Base-by-base conservation (phyloP, 2,113 vertebrate species). In the Rhynchopsitta pachyrhyncha region DNA sequence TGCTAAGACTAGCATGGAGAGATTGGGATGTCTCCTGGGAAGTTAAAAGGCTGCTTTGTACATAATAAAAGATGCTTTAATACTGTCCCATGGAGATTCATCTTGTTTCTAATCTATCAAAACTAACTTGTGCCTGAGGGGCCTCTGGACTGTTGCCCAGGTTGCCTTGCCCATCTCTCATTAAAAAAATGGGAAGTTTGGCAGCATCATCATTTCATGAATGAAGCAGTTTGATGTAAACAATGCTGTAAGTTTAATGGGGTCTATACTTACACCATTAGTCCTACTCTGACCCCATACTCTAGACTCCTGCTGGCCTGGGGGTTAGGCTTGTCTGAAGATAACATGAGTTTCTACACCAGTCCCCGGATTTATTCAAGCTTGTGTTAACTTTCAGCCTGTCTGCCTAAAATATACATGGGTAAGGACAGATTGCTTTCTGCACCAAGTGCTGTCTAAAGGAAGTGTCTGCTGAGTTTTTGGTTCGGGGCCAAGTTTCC, bases 401-500 rank as follows among this genome's bases (percentile, higher is more conserved):
- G 95, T 95, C 95, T 95, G 82, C 88, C 82, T 93, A 92, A 96
- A 95, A 94, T 95, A 96, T 88, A 95, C 94, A 90, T 10, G 64
- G 86, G 49, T 81, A 94, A 96, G 95, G 91, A 96, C 83, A 75
- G 88, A 93, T 92, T 82, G 84, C 83, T 90, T 75, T 94, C 74
- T 88, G 74, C 55, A 95, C 60, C 81, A 25, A 94, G 88, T 59
- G 68, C 83, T 69, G 83, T 96, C 93, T 96, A 88, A 97, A 90
- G 96, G 96, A 97, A 97, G 90, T 80, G 94, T 97, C 96, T 96
- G 93, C 92, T 76, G 94, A 96, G 81, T 35, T 93, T 87, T 84
- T 97, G 97, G 79, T 74, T 41, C 29, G 13, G 57, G 60, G 92
- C 96, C 97, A 97, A 96, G 68, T 77, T 92, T 95, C 96, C 90